These are phyloP conservation scores for Huso huso DNA, from an alignment of 2,797 vertebrate species.

Conservation along the genomic window DNA sequence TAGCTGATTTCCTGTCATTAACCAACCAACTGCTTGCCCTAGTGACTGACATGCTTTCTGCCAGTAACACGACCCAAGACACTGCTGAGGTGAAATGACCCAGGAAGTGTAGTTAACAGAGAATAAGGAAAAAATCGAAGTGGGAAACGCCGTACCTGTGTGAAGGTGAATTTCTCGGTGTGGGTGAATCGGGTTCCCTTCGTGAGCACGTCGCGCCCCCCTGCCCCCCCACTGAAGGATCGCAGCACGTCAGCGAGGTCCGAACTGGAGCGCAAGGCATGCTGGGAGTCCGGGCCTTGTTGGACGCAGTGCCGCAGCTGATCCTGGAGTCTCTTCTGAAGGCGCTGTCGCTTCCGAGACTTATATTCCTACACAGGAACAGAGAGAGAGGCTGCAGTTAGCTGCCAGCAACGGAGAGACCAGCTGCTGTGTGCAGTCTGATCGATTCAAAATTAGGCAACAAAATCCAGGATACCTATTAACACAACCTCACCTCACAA, in stretches of 20 bases:
- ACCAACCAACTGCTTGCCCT: too few relatives aligned
- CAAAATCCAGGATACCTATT: too few relatives aligned
- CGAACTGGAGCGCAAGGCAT: slow-evolving; percentile 34
- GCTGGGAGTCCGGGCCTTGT: slow-evolving; percentile 39
- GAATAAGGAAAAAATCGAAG: too few relatives aligned
- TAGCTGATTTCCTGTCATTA: too few relatives aligned
- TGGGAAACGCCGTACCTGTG: too few relatives aligned
- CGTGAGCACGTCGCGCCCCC: slow-evolving; percentile 41
- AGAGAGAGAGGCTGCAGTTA: neutral
- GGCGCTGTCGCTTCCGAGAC: slow-evolving; percentile 53
- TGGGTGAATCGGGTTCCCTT: slow-evolving; percentile 84
- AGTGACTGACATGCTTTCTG: too few relatives aligned
- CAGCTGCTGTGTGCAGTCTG: too few relatives aligned
- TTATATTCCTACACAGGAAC: slow-evolving; percentile 61
- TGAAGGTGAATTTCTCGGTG: slow-evolving; percentile 76
- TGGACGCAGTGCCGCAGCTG: slow-evolving; percentile 58
- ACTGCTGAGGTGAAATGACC: too few relatives aligned
- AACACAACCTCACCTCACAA: too few relatives aligned
- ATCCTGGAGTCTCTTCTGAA: slow-evolving; percentile 71
- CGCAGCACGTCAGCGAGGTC: slow-evolving; percentile 71
- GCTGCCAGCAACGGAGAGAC: neutral
- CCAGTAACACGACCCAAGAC: too few relatives aligned
- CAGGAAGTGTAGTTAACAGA: too few relatives aligned
- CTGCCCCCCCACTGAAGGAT: slow-evolving; percentile 46
- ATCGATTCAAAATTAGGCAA: too few relatives aligned